These are phyloP conservation scores for Sciurus carolinensis DNA, from an alignment of 2,797 vertebrate genomes.

Conservation along the genomic window DNA sequence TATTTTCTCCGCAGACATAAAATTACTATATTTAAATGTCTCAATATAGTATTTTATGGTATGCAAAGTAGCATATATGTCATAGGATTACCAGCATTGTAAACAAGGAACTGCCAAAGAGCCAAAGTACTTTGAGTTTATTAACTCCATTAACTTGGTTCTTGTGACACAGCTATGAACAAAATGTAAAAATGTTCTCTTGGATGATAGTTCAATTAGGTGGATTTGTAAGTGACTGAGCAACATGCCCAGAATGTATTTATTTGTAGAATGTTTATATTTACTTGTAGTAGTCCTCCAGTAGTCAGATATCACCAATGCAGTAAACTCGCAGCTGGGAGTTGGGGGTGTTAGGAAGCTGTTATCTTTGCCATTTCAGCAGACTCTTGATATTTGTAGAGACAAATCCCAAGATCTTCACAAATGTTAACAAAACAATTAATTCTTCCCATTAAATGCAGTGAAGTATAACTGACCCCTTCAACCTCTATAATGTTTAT, in stretches of 20 bases:
- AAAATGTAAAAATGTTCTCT: slow-evolving; percentile 4
- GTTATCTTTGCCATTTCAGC: not conserved
- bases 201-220: not conserved
- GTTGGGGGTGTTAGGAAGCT: not conserved
- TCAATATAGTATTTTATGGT: not conserved
- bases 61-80: not conserved
- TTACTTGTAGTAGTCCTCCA: not conserved
- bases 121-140: slow-evolving; percentile 33
- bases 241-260: not conserved
- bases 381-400: not conserved
- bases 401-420: slow-evolving; percentile 23
- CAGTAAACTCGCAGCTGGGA: not conserved
- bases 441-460: not conserved
- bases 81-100: not conserved
- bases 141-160: not conserved
- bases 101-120: not conserved
- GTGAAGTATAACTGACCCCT: slow-evolving; percentile 3
- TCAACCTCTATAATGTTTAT: slow-evolving; percentile 19
- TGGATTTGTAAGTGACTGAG: slow-evolving; percentile 1
- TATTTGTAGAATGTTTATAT: not conserved
- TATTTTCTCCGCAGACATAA: not conserved
- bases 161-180: not conserved
- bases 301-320: not conserved
- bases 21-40: not conserved
- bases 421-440: not conserved